A percentile compares a stretch with the other conserved stretches of the same genome.
These are phyloP conservation scores for Dendronephthya gigantea DNA, from an alignment of 64 coral and sea anemone genomes.

Conservation along the genomic window DNA sequence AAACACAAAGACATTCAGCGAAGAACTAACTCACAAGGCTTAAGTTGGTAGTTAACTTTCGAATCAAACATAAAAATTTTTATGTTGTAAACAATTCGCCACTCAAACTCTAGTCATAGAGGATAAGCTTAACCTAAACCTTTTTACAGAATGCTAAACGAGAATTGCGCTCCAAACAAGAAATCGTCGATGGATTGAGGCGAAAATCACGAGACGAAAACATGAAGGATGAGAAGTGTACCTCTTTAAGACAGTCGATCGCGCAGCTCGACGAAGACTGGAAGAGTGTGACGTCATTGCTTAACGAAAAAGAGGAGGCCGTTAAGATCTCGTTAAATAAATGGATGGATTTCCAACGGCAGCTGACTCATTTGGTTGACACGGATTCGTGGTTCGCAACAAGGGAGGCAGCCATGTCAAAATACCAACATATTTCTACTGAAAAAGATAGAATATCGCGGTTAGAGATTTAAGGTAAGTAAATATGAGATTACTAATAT, in stretches of 20 bases:
- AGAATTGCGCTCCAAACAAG: neutral
- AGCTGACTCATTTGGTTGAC: neutral
- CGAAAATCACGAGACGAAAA: neutral
- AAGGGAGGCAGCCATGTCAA: neutral
- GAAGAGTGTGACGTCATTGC: neutral
- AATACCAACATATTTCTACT: slow-evolving; percentile 14
- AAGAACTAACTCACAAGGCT: no score
- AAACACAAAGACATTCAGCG: neutral
- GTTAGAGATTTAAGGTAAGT: neutral
- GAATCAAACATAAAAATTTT: no score
- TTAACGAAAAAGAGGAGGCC: neutral
- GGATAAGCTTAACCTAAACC: neutral
- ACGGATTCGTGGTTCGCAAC: slow-evolving; percentile 17
- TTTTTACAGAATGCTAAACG: neutral
- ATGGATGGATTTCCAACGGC: slow-evolving; percentile 8
- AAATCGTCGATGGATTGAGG: neutral
- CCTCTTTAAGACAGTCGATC: neutral
- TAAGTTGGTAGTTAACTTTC: no score
- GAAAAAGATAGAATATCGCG: neutral
- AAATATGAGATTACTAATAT: no score
- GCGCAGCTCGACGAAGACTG: neutral
- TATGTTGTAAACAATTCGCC: no score
- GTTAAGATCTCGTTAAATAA: neutral
- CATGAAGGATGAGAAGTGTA: neutral
- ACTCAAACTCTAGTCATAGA: no score